Conservation (phyloP, 2,797 vertebrate genomes). For the Crocidura indochinensis region DNA sequence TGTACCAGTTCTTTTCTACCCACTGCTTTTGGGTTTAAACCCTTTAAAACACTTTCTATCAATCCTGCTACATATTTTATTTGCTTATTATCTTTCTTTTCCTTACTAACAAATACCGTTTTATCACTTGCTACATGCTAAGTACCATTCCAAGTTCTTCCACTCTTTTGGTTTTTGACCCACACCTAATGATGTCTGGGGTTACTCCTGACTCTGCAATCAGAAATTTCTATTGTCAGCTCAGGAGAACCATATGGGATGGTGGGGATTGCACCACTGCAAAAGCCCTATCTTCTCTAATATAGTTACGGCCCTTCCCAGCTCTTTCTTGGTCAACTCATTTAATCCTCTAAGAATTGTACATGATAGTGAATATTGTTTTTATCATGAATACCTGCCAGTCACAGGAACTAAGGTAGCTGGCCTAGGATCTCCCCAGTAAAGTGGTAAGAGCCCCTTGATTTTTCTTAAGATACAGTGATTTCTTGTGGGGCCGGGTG, state of each 20-base stretch:
- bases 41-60: neutral
- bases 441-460: neutral
- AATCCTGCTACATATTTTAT: neutral
- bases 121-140: neutral
- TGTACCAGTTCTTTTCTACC: neutral
- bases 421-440: neutral
- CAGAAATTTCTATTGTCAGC: too few species aligned
- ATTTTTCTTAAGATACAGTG: neutral
- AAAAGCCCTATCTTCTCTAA: too few species aligned
- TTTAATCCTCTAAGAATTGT: neutral
- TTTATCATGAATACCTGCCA: neutral
- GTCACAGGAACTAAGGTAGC: neutral
- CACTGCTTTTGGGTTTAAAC: neutral
- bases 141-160: neutral
- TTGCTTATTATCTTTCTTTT: neutral
- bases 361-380: neutral
- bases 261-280: too few species aligned
- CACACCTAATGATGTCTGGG: too few species aligned
- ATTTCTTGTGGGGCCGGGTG: too few species aligned
- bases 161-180: too few species aligned
- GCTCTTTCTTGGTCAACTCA: neutral
- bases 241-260: too few species aligned
- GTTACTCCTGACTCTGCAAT: too few species aligned
- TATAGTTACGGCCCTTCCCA: neutral
- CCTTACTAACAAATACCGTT: neutral